Evolutionary conservation across 2,888 invertebrate genomes (phyloP).

Genomic region (Trachelus stipa): DNA sequence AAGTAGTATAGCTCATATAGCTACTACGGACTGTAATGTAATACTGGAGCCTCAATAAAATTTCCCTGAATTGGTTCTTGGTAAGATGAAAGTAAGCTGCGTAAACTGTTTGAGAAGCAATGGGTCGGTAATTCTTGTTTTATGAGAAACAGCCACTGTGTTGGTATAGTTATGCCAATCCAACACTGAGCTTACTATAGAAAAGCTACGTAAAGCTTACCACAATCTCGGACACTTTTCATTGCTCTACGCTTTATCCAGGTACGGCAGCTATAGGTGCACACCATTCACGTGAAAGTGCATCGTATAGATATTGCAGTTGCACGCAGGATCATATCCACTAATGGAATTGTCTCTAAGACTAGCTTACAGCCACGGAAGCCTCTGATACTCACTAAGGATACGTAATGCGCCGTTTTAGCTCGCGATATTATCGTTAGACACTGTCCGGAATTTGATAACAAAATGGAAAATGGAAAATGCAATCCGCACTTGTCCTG

Average conservation of each 20-base stretch:
- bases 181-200: background rate
- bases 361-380: constrained; percentile 29
- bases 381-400: constrained; percentile 9
- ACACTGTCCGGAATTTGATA: constrained; percentile 10
- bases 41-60: background rate
- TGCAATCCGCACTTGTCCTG: background rate
- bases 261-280: background rate
- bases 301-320: background rate
- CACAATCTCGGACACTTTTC: background rate
- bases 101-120: constrained; percentile 2
- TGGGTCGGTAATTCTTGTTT: constrained; percentile 7
- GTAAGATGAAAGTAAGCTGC: background rate
- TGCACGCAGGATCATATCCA: constrained; percentile 27
- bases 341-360: constrained; percentile 49
- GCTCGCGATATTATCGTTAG: constrained; percentile 5
- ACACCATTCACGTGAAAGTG: background rate
- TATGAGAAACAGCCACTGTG: background rate
- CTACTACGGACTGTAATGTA: background rate
- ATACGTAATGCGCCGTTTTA: constrained; percentile 3
- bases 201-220: background rate
- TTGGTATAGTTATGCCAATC: background rate
- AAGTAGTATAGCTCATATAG: background rate
- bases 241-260: constrained; percentile 1
- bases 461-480: constrained; percentile 9
- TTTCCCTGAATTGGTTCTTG: background rate